Conservation (phyloP, 2,888 invertebrate species). For the Congeria kusceri region DNA sequence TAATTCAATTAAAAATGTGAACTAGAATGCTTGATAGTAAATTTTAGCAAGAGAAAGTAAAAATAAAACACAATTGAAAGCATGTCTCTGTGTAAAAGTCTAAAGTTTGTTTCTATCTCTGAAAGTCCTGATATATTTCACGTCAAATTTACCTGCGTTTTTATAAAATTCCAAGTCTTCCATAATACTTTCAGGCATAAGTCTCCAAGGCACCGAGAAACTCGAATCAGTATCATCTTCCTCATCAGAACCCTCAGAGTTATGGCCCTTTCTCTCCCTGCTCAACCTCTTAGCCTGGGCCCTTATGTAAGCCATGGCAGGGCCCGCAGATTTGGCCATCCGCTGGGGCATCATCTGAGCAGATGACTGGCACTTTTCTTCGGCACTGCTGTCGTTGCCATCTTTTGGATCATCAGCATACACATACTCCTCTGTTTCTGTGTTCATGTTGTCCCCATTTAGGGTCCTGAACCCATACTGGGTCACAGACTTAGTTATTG, state of each 20-base stretch:
- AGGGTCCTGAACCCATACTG: slow-evolving; percentile 34
- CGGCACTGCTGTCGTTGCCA: slow-evolving; percentile 62
- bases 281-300: slow-evolving; percentile 26
- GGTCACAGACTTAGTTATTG: slow-evolving; percentile 54
- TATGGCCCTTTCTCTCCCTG: slow-evolving; percentile 24
- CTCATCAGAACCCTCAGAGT: slow-evolving; percentile 30
- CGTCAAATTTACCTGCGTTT: slow-evolving; percentile 68
- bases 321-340: slow-evolving; percentile 51
- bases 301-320: slow-evolving; percentile 49
- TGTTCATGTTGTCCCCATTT: slow-evolving; percentile 5
- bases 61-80: too few species aligned
- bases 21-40: too few species aligned
- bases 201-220: slow-evolving; percentile 59
- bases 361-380: slow-evolving; percentile 39
- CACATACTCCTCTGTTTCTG: slow-evolving; percentile 49
- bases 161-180: slow-evolving; percentile 70
- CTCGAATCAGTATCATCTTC: slow-evolving; percentile 60
- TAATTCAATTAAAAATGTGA: too few species aligned
- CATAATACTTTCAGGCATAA: slow-evolving; percentile 49
- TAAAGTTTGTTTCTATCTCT: too few species aligned
- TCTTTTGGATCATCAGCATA: slow-evolving; percentile 63
- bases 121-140: too few species aligned
- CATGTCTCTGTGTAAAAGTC: too few species aligned
- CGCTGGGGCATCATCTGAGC: slow-evolving; percentile 15
- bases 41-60: too few species aligned